These are phyloP conservation scores for Cerceris ruficornis DNA, from an alignment of 2,888 invertebrate genomes.

Conservation along the genomic window DNA sequence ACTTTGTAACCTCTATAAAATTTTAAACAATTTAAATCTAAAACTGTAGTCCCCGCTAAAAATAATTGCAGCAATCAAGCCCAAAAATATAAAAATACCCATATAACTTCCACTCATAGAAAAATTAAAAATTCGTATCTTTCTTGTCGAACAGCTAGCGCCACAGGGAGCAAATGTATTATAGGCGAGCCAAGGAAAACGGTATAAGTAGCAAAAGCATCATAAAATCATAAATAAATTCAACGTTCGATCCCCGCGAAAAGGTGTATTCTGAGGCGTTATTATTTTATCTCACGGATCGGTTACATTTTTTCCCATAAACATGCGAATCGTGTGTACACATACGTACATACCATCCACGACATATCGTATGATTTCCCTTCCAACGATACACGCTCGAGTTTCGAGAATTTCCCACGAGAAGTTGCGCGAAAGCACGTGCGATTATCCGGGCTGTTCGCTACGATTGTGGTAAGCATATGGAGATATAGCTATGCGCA, in stretches of 20 bases:
- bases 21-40: no score
- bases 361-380: slow-evolving; percentile 41
- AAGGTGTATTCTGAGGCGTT: not conserved
- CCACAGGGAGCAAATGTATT: no score
- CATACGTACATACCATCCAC: not conserved
- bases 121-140: no score
- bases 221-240: not conserved
- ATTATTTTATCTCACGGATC: not conserved
- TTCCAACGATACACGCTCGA: slow-evolving; percentile 27
- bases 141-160: no score
- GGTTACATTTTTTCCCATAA: not conserved
- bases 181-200: no score
- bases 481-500: slow-evolving; percentile 37
- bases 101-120: no score
- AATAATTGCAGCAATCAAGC: no score
- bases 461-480: slow-evolving; percentile 61
- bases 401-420: slow-evolving; percentile 54
- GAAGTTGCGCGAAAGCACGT: slow-evolving; percentile 56
- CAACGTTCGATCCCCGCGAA: not conserved
- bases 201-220: not conserved
- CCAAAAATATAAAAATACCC: no score
- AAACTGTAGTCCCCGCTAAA: no score
- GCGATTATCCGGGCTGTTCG: slow-evolving; percentile 62
- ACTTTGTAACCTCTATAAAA: no score
- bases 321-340: not conserved